These are phyloP conservation scores for Mesoclemmys tuberculata DNA, from an alignment of 2,113 vertebrate species.

Conservation along the genomic window DNA sequence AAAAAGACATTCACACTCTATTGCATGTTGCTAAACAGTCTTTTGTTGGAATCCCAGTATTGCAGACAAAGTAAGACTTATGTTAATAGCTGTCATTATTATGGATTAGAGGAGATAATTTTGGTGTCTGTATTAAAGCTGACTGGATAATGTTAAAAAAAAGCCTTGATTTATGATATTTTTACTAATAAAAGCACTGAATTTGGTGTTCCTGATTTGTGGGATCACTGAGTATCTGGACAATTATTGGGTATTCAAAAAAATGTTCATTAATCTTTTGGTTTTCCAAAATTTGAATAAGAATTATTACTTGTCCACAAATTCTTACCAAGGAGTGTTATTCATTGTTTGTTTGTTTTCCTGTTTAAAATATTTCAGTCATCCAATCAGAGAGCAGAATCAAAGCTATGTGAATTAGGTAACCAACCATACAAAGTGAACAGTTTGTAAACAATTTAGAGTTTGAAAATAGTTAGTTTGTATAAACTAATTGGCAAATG, in stretches of 20 bases:
- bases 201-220: background rate
- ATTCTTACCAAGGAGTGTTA: background rate
- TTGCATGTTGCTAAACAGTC: background rate
- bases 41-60: background rate
- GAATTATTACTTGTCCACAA: background rate
- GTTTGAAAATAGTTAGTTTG: background rate
- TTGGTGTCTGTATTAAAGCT: background rate
- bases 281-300: background rate
- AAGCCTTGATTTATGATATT: background rate
- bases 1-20: background rate
- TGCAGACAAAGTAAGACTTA: background rate
- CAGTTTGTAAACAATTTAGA: background rate
- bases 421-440: background rate
- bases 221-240: background rate
- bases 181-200: background rate
- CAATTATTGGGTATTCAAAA: background rate
- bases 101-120: background rate
- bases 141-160: background rate
- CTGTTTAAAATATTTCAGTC: background rate
- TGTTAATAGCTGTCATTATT: background rate
- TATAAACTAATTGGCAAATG: background rate
- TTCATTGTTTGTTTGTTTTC: background rate
- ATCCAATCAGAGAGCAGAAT: background rate
- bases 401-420: background rate
- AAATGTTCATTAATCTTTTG: background rate